phyloP scores from a whole-genome alignment of 2,113 vertebrate genomes.

The Pomatorhinus ruficollis region DNA sequence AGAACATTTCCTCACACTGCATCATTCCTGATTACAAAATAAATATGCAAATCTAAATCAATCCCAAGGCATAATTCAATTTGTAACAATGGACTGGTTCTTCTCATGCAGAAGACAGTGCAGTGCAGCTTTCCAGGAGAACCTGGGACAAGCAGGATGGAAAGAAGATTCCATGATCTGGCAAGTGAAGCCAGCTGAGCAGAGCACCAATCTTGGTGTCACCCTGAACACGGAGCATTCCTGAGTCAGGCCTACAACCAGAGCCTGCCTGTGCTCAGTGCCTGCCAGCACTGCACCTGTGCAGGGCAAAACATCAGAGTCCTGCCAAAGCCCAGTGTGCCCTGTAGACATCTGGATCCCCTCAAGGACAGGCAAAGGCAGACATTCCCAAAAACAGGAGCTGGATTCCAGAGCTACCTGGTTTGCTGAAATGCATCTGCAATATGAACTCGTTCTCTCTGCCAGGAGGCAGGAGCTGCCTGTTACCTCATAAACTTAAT shows the following conservation, averaged over 20 bases:
- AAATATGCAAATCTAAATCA: not conserved
- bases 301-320: accelerated
- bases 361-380: not conserved
- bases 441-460: not conserved
- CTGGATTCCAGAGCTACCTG: not conserved
- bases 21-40: not conserved
- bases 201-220: not conserved
- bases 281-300: accelerated
- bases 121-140: not conserved
- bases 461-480: not conserved
- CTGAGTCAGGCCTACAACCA: accelerated
- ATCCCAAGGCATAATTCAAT: not conserved
- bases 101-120: accelerated
- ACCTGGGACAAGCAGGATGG: not conserved
- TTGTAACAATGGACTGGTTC: accelerated
- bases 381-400: not conserved
- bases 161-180: accelerated
- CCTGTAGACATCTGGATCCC: accelerated
- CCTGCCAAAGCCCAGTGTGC: accelerated
- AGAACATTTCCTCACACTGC: not conserved
- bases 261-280: not conserved
- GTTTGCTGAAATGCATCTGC: not conserved
- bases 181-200: not conserved
- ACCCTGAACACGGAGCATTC: accelerated
- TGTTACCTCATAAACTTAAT: not conserved